Conservation (phyloP, 1,140 invertebrate genomes). For the Dolichoris vasculosae region DNA sequence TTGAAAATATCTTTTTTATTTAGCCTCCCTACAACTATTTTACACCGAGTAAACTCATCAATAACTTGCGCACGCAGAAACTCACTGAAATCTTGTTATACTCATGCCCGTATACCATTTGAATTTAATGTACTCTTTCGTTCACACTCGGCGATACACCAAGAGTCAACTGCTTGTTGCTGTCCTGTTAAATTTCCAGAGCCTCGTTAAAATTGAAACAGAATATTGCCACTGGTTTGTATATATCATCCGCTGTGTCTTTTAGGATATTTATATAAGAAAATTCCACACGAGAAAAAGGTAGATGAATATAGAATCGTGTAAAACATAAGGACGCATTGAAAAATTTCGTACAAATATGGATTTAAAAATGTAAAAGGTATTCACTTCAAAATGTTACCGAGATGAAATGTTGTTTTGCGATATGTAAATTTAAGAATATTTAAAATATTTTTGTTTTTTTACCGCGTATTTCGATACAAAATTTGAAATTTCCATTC, state of each 20-base stretch:
- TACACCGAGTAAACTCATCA: background rate
- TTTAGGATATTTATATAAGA: background rate
- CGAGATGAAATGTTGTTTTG: background rate
- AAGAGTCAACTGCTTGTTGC: background rate
- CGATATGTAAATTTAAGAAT: background rate
- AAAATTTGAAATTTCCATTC: too few relatives aligned
- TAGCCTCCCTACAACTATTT: too few relatives aligned
- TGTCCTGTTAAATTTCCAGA: conserved; percentile 31
- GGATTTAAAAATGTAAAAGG: background rate
- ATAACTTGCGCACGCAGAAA: background rate
- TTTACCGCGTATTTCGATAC: too few relatives aligned
- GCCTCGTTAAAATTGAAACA: conserved; percentile 48
- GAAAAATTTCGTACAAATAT: too few relatives aligned
- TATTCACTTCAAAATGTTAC: background rate
- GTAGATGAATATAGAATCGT: background rate
- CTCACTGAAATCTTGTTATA: conserved; percentile 32
- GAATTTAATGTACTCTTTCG: background rate
- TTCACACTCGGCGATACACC: background rate
- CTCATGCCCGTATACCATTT: background rate
- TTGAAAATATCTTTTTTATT: too few relatives aligned
- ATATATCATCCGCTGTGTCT: background rate
- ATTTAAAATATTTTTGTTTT: background rate
- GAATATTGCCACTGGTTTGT: conserved; percentile 15
- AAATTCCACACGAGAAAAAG: background rate
- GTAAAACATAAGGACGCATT: background rate